Evolutionary conservation across 30 jellyfish, hydroid and myxozoan species (phyloP).

Genomic region (Hydra vulgaris): DNA sequence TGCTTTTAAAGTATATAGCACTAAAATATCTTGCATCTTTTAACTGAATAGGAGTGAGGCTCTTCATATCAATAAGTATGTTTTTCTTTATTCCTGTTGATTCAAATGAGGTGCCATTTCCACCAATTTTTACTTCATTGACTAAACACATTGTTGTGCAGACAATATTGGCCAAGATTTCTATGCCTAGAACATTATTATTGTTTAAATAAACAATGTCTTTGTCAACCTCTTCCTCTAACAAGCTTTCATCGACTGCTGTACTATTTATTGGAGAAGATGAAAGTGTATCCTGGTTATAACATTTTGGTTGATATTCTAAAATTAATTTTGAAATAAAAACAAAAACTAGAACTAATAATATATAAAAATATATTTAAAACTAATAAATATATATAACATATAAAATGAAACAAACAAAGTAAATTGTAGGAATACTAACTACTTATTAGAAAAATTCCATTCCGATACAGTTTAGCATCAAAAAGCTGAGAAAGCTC

Average conservation of each 20-base stretch:
- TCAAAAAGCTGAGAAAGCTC: slow-evolving; percentile 7
- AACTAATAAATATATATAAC: too few relatives aligned
- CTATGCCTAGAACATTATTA: not conserved
- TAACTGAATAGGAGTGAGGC: not conserved
- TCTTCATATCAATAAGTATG: not conserved
- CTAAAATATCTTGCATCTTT: not conserved
- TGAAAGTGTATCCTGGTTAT: not conserved
- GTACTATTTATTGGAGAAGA: not conserved
- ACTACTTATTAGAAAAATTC: slow-evolving; percentile 26
- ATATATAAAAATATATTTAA: too few relatives aligned
- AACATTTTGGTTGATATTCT: not conserved
- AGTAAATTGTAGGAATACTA: not conserved
- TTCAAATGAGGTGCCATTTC: not conserved
- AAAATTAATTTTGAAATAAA: too few relatives aligned
- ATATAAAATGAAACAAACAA: too few relatives aligned
- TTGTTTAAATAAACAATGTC: not conserved
- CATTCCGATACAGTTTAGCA: slow-evolving; percentile 18
- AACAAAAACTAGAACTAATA: not conserved
- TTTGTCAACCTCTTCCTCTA: not conserved
- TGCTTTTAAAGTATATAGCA: not conserved
- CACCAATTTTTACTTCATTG: not conserved
- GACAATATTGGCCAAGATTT: not conserved
- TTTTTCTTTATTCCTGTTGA: not conserved
- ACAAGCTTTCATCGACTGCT: not conserved
- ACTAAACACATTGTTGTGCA: not conserved